Evolutionary conservation across 2,797 vertebrate species (phyloP), one percentile per base, ranked within the genome.

Genomic region (Amblyraja radiata): DNA sequence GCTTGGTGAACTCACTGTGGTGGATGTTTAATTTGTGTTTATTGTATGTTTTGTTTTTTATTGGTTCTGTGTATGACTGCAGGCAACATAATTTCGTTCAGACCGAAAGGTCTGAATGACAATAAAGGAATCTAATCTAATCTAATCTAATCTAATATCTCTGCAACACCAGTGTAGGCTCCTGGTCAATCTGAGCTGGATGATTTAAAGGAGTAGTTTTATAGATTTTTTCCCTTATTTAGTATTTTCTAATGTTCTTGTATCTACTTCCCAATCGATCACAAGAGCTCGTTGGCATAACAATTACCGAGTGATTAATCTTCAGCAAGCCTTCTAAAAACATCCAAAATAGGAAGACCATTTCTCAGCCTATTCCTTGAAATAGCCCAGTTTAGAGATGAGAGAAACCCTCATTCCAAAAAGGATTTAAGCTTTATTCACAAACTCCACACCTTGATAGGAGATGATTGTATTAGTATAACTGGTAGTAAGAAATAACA

Each of bases 161-260:
- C 71, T 74, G 71, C 71, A 74, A 74, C 71, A 74, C 18, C 23
- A 18, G 71, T 73, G 71, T 74, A 1, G 5, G 18, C 71, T 74
- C 71, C 21, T 74, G 71, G 21, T 4, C 23, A 21, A 25, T 5
- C 71, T 74, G 21, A 73, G 21, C 71, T 73, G 39, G 46, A 28
- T 58, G 25, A 61, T 5, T 25, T 58, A 58, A 28, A 83, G 54
- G 28, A 61, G 9, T 83, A 61, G 23, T 28, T 28, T 83, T 4
- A 6, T 63, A 61, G 28, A 11, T 1, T 1, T 6, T 88, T 88
- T 58, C 1, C 16, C 14, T 88, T 68, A 88, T 10, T 36, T 18
- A 2, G 32, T 88, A 88, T 68, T 88, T 84, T 88, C 84, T 10
- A 88, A 88, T 68, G n/a, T 88, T 36, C 63, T 88, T 68, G 3